phyloP scores from a whole-genome alignment of 2,113 vertebrate species.

The Engraulis encrasicolus region DNA sequence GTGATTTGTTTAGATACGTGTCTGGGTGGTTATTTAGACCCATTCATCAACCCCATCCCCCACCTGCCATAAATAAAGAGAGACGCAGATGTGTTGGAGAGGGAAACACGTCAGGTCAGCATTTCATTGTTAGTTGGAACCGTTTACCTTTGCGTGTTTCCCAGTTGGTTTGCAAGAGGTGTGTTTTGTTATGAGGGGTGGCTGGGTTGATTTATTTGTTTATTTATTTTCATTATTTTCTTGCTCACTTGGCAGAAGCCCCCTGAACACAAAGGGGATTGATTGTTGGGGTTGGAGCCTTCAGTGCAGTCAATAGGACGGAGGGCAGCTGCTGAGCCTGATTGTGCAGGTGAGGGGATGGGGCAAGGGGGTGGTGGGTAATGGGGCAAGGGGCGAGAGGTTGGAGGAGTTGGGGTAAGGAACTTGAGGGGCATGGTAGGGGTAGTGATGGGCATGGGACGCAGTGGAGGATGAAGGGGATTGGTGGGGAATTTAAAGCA shows the following conservation, averaged over 20 bases:
- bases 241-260: constrained; percentile 35
- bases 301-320: constrained; percentile 40
- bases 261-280: constrained; percentile 17
- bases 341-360: not conserved
- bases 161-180: not conserved
- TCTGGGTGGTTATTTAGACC: too few species aligned
- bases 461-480: not conserved
- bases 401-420: too few species aligned
- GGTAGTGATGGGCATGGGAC: not conserved
- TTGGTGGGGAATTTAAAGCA: not conserved
- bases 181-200: not conserved
- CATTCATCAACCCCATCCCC: too few species aligned
- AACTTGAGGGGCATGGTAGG: too few species aligned
- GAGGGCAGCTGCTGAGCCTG: not conserved
- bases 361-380: not conserved
- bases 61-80: too few species aligned
- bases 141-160: too few species aligned
- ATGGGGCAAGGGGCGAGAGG: too few species aligned
- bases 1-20: too few species aligned
- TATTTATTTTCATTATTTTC: not conserved
- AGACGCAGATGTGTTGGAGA: too few species aligned
- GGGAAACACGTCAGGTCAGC: too few species aligned
- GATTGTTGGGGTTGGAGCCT: constrained; percentile 25
- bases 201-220: too few species aligned
- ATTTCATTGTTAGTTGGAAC: too few species aligned